Evolutionary conservation across 2,113 vertebrate species (phyloP).

Genomic region (Procapra przewalskii): DNA sequence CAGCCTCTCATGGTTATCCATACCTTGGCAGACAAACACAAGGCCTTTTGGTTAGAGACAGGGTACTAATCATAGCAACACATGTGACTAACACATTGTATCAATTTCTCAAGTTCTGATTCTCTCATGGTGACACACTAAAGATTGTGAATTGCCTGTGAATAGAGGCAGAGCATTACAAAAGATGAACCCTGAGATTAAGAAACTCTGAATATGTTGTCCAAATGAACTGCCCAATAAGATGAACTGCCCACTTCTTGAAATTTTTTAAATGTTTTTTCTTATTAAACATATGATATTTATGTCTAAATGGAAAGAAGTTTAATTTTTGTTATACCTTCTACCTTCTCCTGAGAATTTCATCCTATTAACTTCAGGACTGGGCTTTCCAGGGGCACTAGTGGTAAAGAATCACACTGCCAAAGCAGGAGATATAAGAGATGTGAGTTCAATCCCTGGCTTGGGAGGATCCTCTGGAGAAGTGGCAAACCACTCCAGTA

Average conservation of each 20-base stretch:
- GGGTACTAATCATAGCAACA: neutral
- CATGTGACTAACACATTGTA: neutral
- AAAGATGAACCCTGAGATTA: neutral
- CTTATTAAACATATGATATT: neutral
- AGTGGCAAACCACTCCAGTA: neutral
- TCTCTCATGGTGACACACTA: neutral
- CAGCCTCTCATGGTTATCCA: neutral
- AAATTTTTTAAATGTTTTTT: neutral
- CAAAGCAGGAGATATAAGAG: neutral
- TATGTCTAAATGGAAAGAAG: neutral
- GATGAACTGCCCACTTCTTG: neutral
- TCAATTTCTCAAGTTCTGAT: neutral
- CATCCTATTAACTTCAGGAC: neutral
- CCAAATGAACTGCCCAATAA: neutral
- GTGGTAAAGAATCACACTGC: neutral
- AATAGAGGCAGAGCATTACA: neutral
- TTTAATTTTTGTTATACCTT: neutral
- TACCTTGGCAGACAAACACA: neutral
- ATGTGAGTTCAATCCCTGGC: neutral
- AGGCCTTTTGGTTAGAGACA: neutral
- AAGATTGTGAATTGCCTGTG: neutral
- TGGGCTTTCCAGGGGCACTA: neutral
- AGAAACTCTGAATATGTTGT: neutral
- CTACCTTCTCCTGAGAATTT: neutral
- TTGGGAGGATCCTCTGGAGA: neutral